Evolutionary conservation across 2,113 vertebrate genomes (phyloP).

Genomic region (Anhinga anhinga): DNA sequence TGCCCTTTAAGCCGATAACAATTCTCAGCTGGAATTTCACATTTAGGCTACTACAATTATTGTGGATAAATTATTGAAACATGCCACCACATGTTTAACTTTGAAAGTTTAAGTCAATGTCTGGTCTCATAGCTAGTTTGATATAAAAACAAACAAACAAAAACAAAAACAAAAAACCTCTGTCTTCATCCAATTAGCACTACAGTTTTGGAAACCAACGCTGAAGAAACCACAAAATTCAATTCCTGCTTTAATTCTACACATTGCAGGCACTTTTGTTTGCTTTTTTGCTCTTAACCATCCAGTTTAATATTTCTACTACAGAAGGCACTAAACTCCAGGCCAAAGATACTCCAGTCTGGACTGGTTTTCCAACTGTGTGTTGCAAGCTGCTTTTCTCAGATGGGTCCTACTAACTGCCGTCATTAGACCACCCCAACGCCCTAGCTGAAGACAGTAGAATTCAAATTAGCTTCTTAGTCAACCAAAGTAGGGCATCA

Average conservation of each 20-base stretch:
- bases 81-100: neutral
- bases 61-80: neutral
- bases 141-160: neutral
- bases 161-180: neutral
- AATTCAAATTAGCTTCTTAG: neutral
- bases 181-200: neutral
- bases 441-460: neutral
- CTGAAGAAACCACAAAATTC: neutral
- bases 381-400: neutral
- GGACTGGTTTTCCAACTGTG: neutral
- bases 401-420: neutral
- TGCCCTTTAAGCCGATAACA: neutral
- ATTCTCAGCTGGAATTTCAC: neutral
- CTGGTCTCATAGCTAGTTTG: neutral
- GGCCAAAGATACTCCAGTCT: neutral
- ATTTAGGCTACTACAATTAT: neutral
- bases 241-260: neutral
- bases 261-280: neutral
- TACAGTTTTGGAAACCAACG: neutral
- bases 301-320: neutral
- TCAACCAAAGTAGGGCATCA: neutral
- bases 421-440: neutral
- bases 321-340: neutral
- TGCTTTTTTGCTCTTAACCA: neutral
- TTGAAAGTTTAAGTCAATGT: neutral